Evolutionary conservation across 2,888 invertebrate species (phyloP).

Genomic region (Spodoptera littoralis): DNA sequence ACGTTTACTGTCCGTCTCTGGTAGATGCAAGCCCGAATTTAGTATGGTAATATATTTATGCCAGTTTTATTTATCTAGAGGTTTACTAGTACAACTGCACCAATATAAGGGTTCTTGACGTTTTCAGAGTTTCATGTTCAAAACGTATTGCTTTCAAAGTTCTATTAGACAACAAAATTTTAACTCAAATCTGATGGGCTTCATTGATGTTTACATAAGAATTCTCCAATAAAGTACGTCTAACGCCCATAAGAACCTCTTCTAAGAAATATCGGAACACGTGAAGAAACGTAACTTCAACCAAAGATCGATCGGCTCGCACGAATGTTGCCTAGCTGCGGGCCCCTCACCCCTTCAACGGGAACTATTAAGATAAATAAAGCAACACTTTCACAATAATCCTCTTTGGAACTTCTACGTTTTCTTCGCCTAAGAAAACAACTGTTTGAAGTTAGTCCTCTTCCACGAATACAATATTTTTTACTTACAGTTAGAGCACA

Average conservation of each 20-base stretch:
- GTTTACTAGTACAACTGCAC: too few species aligned
- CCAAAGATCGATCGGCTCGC: too few species aligned
- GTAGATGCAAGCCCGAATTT: not conserved
- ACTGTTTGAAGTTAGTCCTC: slow-evolving; percentile 25
- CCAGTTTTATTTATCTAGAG: not conserved
- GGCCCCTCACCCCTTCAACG: too few species aligned
- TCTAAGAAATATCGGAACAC: too few species aligned
- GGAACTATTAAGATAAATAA: slow-evolving; percentile 1
- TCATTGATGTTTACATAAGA: not conserved
- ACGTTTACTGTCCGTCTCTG: not conserved
- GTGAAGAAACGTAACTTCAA: too few species aligned
- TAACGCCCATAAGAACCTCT: too few species aligned
- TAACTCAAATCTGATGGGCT: too few species aligned
- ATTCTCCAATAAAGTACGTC: not conserved
- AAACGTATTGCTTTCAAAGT: too few species aligned
- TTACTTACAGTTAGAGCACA: slow-evolving; percentile 36
- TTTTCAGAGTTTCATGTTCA: too few species aligned
- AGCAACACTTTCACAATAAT: slow-evolving; percentile 26
- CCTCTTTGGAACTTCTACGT: slow-evolving; percentile 11
- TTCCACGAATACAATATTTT: slow-evolving; percentile 47
- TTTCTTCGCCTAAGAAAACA: slow-evolving; percentile 19
- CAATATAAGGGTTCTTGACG: too few species aligned
- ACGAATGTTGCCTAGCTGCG: too few species aligned
- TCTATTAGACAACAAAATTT: too few species aligned
- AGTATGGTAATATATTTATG: not conserved